phyloP scores from a whole-genome alignment of 2,797 vertebrate species.

The Rhinophrynus dorsalis region DNA sequence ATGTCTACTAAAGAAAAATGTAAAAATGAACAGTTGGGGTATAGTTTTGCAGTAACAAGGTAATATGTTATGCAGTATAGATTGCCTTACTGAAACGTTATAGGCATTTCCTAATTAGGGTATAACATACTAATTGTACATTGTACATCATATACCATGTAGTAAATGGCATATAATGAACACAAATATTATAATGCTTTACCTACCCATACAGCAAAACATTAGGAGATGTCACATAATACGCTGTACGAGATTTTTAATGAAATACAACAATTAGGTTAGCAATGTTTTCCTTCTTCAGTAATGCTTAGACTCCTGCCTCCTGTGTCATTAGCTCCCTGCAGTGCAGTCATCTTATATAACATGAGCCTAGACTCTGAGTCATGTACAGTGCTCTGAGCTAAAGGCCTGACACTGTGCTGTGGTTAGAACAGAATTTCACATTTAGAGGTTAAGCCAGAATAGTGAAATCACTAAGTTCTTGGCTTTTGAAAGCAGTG shows the following conservation, averaged over 20 bases:
- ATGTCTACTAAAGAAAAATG: too few relatives aligned
- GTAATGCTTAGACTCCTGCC: conserved; percentile 3
- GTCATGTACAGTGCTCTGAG: neutral
- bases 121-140: neutral
- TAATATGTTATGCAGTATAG: neutral
- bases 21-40: too few relatives aligned
- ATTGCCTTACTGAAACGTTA: neutral
- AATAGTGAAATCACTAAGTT: too few relatives aligned
- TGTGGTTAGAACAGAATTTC: too few relatives aligned
- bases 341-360: neutral
- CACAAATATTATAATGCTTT: neutral
- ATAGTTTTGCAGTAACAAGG: neutral
- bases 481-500: too few relatives aligned
- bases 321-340: neutral
- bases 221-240: too few relatives aligned
- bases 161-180: neutral
- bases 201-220: neutral
- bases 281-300: conserved; percentile 8
- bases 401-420: neutral
- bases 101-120: neutral
- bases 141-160: neutral
- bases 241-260: conserved; percentile 25
- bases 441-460: too few relatives aligned
- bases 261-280: conserved; percentile 11
- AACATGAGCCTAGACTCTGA: neutral